These are phyloP conservation scores for Gadus macrocephalus DNA, from an alignment of 2,113 vertebrate species.

Conservation along the genomic window DNA sequence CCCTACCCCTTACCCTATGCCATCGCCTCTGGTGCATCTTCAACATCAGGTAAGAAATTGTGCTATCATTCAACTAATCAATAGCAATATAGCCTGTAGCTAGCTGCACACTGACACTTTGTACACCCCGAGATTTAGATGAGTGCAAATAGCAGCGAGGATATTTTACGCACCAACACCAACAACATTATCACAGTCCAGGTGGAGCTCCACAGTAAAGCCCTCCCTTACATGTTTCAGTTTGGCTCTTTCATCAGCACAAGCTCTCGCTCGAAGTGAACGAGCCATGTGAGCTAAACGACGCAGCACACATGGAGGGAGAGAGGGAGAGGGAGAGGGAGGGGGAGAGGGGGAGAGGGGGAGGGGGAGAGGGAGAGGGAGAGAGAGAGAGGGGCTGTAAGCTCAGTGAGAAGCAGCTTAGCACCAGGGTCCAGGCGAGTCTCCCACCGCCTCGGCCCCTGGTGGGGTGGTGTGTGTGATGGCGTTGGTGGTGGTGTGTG, in stretches of 20 bases:
- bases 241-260: slow-evolving; percentile 66
- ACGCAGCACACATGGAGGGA: slow-evolving; percentile 42
- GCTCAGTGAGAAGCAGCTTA: not conserved
- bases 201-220: slow-evolving; percentile 56
- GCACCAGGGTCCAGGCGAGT: not conserved
- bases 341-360: too few relatives aligned
- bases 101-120: slow-evolving; percentile 48
- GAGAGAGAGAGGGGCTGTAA: not conserved
- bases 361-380: slow-evolving; percentile 17
- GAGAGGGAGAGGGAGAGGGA: not conserved
- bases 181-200: slow-evolving; percentile 61
- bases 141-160: slow-evolving; percentile 62
- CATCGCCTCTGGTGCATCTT: slow-evolving; percentile 57
- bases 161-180: slow-evolving; percentile 60
- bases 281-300: slow-evolving; percentile 40
- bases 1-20: slow-evolving; percentile 48
- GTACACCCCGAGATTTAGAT: slow-evolving; percentile 63
- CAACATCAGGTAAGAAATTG: slow-evolving; percentile 72
- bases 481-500: not conserved
- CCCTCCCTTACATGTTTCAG: slow-evolving; percentile 46
- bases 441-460: not conserved
- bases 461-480: slow-evolving; percentile 3
- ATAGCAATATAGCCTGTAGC: slow-evolving; percentile 66
- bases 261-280: slow-evolving; percentile 54
- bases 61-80: slow-evolving; percentile 67